Percentiles rank a stretch among this genome's conserved stretches.
Evolutionary conservation across 1,140 invertebrate species (phyloP).

Genomic region (Acromyrmex echinatior): DNA sequence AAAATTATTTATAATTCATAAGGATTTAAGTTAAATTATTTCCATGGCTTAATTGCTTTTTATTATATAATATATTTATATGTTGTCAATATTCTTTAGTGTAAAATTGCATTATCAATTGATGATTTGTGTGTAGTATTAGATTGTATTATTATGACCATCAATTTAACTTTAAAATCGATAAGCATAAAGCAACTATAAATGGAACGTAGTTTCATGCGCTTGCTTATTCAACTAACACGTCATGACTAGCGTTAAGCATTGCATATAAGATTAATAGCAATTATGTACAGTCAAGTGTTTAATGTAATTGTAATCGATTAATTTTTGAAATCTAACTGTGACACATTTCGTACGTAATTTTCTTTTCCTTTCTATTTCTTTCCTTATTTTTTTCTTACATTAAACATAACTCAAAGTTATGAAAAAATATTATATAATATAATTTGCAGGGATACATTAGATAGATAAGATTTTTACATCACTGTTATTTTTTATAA

Average conservation of each 20-base stretch:
- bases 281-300: neutral
- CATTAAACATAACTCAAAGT: neutral
- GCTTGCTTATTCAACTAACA: neutral
- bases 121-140: slow-evolving; percentile 23
- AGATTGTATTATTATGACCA: neutral
- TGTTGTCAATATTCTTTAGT: neutral
- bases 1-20: neutral
- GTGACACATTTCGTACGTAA: neutral
- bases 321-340: neutral
- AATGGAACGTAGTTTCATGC: slow-evolving; percentile 22
- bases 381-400: neutral
- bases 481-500: neutral
- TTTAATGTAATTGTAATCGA: neutral
- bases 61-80: neutral
- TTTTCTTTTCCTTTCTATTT: neutral
- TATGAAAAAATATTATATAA: neutral
- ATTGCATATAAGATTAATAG: slow-evolving; percentile 25
- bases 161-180: slow-evolving; percentile 53
- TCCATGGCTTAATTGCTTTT: neutral
- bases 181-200: slow-evolving; percentile 50
- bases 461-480: neutral
- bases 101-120: slow-evolving; percentile 25
- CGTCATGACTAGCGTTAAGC: neutral
- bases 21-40: neutral
- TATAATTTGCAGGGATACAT: neutral